Conservation (phyloP, 2,113 vertebrate species). For the Genyomyrus donnyi region DNA sequence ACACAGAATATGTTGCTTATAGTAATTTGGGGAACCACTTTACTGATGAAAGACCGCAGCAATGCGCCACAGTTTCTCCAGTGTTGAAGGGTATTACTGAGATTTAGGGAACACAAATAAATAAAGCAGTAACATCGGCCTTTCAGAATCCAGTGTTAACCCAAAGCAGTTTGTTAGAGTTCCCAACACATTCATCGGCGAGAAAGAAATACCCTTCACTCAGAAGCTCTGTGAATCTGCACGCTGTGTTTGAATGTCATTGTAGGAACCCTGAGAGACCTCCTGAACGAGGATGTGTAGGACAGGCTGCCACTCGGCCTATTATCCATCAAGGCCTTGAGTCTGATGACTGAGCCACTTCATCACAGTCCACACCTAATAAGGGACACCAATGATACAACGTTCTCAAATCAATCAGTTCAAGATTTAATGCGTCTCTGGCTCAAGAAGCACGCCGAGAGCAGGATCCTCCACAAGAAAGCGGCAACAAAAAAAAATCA, state of each 20-base stretch:
- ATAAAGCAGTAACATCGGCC: conserved; percentile 60
- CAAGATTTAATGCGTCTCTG: conserved; percentile 70
- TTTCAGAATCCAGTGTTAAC: conserved; percentile 65
- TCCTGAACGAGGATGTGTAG: conserved; percentile 62
- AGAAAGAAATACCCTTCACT: conserved; percentile 62
- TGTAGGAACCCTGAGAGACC: conserved; percentile 59
- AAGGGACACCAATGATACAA: conserved; percentile 57
- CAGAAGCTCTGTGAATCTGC: conserved; percentile 58
- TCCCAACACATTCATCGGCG: conserved; percentile 62
- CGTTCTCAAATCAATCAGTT: conserved; percentile 69
- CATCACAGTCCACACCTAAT: conserved; percentile 56
- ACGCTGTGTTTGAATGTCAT: conserved; percentile 61
- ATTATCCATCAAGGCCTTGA: conserved; percentile 65
- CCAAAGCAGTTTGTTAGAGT: conserved; percentile 58
- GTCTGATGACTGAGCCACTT: conserved; percentile 66
- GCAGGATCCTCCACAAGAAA: conserved; percentile 58
- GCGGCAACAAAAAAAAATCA: conserved; percentile 33
- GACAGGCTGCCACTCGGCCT: conserved; percentile 66
- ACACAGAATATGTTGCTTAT: conserved; percentile 59
- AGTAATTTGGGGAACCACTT: conserved; percentile 61
- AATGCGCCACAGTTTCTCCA: conserved; percentile 50
- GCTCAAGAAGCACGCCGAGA: conserved; percentile 50
- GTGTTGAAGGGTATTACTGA: conserved; percentile 57
- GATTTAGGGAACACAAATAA: conserved; percentile 61
- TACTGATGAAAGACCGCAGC: conserved; percentile 65